phyloP scores from a whole-genome alignment of 2,113 vertebrate species.

The Oreochromis aureus region DNA sequence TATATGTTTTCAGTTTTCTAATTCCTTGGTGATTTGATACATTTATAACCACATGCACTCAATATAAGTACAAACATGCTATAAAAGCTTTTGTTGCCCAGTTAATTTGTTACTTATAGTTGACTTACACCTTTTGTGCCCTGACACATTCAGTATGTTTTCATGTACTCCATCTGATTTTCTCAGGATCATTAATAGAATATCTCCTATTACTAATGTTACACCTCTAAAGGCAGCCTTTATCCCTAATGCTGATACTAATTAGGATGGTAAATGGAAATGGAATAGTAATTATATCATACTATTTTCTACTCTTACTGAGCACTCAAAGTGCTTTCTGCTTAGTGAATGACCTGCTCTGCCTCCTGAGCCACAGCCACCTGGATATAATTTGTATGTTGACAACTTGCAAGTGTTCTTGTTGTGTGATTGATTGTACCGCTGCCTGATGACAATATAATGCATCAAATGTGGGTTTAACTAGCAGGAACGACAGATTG shows the following conservation, averaged over 20 bases:
- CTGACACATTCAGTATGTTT: neutral
- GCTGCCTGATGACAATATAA: neutral
- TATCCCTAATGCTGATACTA: neutral
- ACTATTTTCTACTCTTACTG: neutral
- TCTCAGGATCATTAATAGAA: neutral
- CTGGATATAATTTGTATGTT: neutral
- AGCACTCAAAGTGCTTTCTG: neutral
- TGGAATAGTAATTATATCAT: neutral
- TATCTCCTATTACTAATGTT: neutral
- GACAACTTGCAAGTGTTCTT: neutral
- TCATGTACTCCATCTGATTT: neutral
- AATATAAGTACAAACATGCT: neutral
- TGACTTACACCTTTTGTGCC: neutral
- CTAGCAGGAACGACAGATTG: neutral
- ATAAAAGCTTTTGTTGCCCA: neutral
- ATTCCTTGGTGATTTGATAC: neutral
- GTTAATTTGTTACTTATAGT: neutral
- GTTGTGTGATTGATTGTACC: neutral
- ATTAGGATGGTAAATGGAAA: neutral
- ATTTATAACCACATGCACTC: neutral
- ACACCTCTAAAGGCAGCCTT: neutral
- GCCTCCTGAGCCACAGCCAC: neutral
- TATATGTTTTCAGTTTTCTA: neutral
- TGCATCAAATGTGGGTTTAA: neutral
- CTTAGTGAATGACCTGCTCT: neutral